phyloP scores from a whole-genome alignment of 2,113 vertebrate genomes.

The Neogobius melanostomus region DNA sequence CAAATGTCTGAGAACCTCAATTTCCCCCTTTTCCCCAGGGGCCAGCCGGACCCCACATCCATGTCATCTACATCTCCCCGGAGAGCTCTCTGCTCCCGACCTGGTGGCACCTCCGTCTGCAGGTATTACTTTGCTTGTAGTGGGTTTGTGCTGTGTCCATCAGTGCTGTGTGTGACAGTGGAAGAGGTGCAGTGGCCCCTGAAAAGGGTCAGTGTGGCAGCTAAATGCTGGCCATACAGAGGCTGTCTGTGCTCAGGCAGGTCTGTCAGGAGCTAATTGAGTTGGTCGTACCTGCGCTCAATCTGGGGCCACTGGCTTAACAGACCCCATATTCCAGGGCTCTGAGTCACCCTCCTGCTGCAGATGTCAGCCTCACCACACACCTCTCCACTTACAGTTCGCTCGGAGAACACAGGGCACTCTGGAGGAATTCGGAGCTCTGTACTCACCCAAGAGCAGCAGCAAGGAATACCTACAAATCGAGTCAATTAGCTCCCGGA shows the following conservation, averaged over 20 bases:
- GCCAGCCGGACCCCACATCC: conserved; percentile 24
- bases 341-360: conserved; percentile 76
- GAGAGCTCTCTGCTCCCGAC: conserved; percentile 19
- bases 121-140: conserved; percentile 32
- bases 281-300: conserved; percentile 73
- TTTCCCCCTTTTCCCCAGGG: conserved; percentile 36
- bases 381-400: conserved; percentile 45
- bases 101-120: conserved; percentile 22
- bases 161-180: conserved; percentile 50
- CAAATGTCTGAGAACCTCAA: conserved; percentile 51
- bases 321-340: conserved; percentile 73
- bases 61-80: conserved; percentile 48
- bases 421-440: conserved; percentile 52
- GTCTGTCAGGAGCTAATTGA: conserved; percentile 82
- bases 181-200: conserved; percentile 67
- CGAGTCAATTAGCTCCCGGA: conserved; percentile 58
- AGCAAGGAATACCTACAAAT: conserved; percentile 59
- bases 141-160: conserved; percentile 26
- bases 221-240: conserved; percentile 63
- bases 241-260: conserved; percentile 61
- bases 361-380: conserved; percentile 58
- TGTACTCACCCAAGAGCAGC: conserved; percentile 29
- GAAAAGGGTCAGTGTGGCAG: conserved; percentile 72
- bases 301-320: conserved; percentile 78
- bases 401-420: conserved; percentile 58